Evolutionary conservation across 1,140 invertebrate genomes (phyloP), one percentile per base, ranked within the genome.

Genomic region (Habropoda laboriosa): DNA sequence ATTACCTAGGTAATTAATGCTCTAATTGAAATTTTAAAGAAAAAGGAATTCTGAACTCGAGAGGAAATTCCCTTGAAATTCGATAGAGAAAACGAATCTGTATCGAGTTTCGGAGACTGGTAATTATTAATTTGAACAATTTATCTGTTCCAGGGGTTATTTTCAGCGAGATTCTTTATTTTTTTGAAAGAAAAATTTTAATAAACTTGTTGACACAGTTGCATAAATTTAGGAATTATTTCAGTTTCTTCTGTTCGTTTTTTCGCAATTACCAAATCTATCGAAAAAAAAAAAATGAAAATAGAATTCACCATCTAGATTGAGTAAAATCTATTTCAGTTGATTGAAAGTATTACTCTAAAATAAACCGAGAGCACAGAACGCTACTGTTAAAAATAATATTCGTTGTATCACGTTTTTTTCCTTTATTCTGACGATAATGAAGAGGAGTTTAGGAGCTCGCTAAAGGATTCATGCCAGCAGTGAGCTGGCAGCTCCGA

Each of bases 1-100:
- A 55, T 55, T 55, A 68, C 55, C 66, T 6, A 3, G 16, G n/a
- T 70, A 70, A 70, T 70, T 70, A 53, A 21, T 27, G 49, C 21
- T n/a, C 49, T n/a, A 40, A 38, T 70, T 35, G 40, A 53, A n/a
- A 21, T 55, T 53, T 4, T 2, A 32, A 8, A n/a, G n/a, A n/a
- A n/a, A n/a, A n/a, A n/a, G n/a, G n/a, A n/a, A n/a, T n/a, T n/a
- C n/a, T n/a, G n/a, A n/a, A n/a, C 2, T 7, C 38, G n/a, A 16
- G 27, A 7, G 66, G 49, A 40, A 30, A 27, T 40, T 51, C 21
- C 35, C 13, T 18, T 3, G 49, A 40, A 55, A 55, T 70, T 40
- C 32, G 47, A 40, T 53, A 40, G 51, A n/a, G 24, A 40, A 70
- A 10, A n/a, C n/a, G n/a, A n/a, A n/a, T n/a, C 35, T 27, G n/a